phyloP scores from a whole-genome alignment of 2,797 vertebrate species.

The Betta splendens region DNA sequence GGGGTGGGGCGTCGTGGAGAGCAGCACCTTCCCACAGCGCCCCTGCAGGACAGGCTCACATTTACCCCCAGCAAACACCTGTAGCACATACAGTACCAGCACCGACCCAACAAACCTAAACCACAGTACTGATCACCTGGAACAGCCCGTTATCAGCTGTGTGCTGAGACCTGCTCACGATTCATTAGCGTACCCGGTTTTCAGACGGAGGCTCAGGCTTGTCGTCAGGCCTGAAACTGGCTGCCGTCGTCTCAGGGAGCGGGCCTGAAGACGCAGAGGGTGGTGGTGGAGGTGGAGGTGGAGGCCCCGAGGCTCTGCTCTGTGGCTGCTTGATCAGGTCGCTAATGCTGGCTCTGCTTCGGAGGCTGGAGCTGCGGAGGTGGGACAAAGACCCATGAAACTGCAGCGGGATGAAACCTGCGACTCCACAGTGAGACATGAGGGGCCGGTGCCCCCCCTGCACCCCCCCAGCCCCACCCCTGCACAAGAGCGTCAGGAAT shows the following conservation, averaged over 20 bases:
- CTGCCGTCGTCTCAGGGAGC: conserved; percentile 26
- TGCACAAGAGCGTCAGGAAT: background rate
- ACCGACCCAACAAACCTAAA: too few species aligned
- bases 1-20: conserved; percentile 88
- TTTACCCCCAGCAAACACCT: background rate
- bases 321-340: conserved; percentile 73
- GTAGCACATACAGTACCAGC: background rate
- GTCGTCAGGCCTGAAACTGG: conserved; percentile 24
- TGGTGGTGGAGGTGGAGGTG: background rate
- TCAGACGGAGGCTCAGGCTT: conserved; percentile 41
- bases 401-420: too few species aligned
- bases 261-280: conserved; percentile 24
- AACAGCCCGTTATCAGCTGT: too few species aligned
- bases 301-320: conserved; percentile 47
- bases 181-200: conserved; percentile 55
- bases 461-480: too few species aligned
- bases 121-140: too few species aligned
- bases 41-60: conserved; percentile 80
- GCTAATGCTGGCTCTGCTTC: conserved; percentile 80
- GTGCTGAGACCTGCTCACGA: too few species aligned
- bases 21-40: conserved; percentile 85
- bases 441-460: too few species aligned
- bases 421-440: too few species aligned
- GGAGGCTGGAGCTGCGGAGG: conserved; percentile 47
- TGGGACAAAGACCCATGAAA: too few species aligned